Conservation (phyloP, 2,888 invertebrate species). For the Eupithecia subumbrata region DNA sequence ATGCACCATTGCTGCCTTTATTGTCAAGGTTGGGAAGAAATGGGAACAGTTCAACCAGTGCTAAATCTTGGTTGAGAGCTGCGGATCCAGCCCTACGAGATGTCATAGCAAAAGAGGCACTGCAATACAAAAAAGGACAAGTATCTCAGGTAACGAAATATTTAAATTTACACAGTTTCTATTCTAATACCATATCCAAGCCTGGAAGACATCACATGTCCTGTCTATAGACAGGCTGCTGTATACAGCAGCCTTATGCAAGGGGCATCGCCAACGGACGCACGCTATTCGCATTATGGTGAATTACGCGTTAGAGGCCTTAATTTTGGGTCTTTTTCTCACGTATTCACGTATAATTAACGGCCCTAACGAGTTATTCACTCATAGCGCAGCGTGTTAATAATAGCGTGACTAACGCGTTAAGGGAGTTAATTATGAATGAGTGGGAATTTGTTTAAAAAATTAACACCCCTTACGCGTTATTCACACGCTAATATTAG, state of each 20-base stretch:
- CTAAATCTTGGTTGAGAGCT: conserved; percentile 88
- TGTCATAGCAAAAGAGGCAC: conserved; percentile 93
- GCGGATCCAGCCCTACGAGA: conserved; percentile 91
- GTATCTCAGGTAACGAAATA: conserved; percentile 70
- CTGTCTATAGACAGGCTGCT: background rate
- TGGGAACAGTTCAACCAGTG: conserved; percentile 72
- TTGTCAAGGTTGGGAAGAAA: conserved; percentile 87
- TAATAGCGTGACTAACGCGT: no score
- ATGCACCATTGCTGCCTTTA: conserved; percentile 90
- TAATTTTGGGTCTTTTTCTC: no score
- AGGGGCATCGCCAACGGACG: no score
- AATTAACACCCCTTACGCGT: no score
- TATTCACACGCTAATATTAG: no score
- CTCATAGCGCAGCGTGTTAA: no score
- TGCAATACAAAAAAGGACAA: conserved; percentile 89
- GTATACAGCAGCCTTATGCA: background rate
- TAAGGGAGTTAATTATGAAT: no score
- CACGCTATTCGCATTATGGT: no score
- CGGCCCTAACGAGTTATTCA: no score
- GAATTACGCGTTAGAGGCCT: no score
- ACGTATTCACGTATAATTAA: no score
- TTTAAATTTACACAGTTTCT: background rate
- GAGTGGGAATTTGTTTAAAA: no score
- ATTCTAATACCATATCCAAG: background rate
- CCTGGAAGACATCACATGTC: background rate